Evolutionary conservation across 2,888 invertebrate genomes (phyloP).

Genomic region (Iphiclides podalirius): DNA sequence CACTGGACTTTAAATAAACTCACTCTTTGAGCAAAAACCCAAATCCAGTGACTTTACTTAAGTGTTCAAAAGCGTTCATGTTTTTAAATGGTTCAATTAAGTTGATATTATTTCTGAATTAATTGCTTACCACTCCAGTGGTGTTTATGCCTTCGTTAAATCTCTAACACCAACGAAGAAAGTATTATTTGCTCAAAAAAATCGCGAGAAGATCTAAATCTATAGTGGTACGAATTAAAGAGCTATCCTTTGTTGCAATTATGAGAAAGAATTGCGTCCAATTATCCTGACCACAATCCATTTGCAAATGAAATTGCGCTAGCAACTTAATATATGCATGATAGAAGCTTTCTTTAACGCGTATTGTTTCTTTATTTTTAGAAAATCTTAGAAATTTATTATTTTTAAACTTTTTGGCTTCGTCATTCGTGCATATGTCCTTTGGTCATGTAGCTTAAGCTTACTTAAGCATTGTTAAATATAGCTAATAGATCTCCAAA

Average conservation of each 20-base stretch:
- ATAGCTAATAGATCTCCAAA: neutral
- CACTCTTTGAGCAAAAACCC: too few species aligned
- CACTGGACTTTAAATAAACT: too few species aligned
- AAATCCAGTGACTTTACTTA: neutral
- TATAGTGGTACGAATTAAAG: constrained; percentile 7
- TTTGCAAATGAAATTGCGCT: constrained; percentile 12
- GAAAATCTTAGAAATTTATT: too few species aligned
- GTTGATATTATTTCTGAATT: neutral
- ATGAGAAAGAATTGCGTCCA: constrained; percentile 15
- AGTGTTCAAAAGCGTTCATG: neutral
- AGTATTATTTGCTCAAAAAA: neutral
- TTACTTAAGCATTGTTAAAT: neutral
- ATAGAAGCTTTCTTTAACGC: neutral
- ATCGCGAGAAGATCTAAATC: neutral
- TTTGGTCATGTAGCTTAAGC: too few species aligned
- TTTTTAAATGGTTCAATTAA: neutral
- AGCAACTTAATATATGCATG: constrained; percentile 2
- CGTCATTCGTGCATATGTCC: too few species aligned
- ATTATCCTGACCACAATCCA: constrained; percentile 8
- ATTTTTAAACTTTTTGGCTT: too few species aligned
- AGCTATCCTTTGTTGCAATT: constrained; percentile 11
- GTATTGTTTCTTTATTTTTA: too few species aligned
- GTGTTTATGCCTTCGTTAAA: neutral
- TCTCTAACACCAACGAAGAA: neutral
- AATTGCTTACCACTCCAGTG: too few species aligned